phyloP scores from a whole-genome alignment of 2,113 vertebrate species.

The Sceloporus tristichus region DNA sequence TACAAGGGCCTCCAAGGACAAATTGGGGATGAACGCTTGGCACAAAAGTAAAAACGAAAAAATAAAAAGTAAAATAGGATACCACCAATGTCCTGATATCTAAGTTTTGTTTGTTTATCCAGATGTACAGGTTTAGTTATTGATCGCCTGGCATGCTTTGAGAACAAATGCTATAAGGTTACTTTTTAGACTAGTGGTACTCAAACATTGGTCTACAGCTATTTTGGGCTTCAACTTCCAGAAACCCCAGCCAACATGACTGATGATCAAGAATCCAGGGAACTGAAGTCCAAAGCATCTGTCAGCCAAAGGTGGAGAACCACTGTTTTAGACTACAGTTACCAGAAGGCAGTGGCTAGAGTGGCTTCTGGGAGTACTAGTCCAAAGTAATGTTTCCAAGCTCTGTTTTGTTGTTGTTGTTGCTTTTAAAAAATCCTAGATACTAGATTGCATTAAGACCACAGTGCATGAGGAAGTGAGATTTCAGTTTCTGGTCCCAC shows the following conservation, averaged over 20 bases:
- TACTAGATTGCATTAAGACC: too few species aligned
- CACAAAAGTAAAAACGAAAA: background rate
- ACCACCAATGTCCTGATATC: background rate
- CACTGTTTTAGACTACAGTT: background rate
- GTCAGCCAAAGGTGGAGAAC: background rate
- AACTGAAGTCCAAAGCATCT: background rate
- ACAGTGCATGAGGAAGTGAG: too few species aligned
- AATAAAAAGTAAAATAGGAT: background rate
- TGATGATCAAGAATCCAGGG: background rate
- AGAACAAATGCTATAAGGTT: background rate
- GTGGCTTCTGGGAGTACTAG: too few species aligned
- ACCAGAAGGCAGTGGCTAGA: too few species aligned
- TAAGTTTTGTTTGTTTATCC: background rate
- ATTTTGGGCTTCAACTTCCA: background rate
- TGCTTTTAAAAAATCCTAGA: too few species aligned
- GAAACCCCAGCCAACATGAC: background rate
- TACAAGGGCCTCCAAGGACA: slow-evolving; percentile 9
- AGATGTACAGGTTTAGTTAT: too few species aligned
- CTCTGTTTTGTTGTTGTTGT: too few species aligned
- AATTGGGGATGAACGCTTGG: background rate
- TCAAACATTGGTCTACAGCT: background rate
- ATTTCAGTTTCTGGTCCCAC: too few species aligned
- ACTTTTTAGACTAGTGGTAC: background rate
- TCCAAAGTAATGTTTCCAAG: too few species aligned
- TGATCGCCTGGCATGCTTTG: background rate